Percentiles rank a stretch among this genome's conserved stretches.
Conservation (phyloP, 2,888 invertebrate genomes). For the Pherbina coryleti region DNA sequence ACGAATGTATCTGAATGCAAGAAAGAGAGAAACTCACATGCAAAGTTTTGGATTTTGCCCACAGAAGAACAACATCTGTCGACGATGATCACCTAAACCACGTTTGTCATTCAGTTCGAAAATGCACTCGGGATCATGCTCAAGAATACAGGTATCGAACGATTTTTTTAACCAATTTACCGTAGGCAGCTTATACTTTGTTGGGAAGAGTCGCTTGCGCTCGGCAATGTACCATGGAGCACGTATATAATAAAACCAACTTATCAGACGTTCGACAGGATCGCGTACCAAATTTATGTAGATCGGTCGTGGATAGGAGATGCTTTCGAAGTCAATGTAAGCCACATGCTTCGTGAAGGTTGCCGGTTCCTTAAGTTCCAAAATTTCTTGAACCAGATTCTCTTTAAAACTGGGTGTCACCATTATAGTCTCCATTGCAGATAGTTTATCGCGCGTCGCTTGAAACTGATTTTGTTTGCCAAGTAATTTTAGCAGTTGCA, state of each 20-base stretch:
- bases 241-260: slow-evolving; percentile 91
- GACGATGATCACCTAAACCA: slow-evolving; percentile 86
- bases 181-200: slow-evolving; percentile 65
- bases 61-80: slow-evolving; percentile 87
- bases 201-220: slow-evolving; percentile 67
- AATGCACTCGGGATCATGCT: slow-evolving; percentile 83
- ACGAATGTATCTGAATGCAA: not conserved
- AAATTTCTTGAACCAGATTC: slow-evolving; percentile 78
- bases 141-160: slow-evolving; percentile 85
- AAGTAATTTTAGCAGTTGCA: slow-evolving; percentile 82
- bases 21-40: slow-evolving; percentile 76
- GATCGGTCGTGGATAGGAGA: slow-evolving; percentile 82
- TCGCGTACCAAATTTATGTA: slow-evolving; percentile 90
- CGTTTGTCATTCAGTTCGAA: slow-evolving; percentile 79
- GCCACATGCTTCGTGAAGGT: slow-evolving; percentile 90
- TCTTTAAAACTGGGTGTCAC: slow-evolving; percentile 82
- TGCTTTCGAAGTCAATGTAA: slow-evolving; percentile 85
- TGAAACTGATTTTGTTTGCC: slow-evolving; percentile 75
- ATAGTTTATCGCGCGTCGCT: slow-evolving; percentile 84
- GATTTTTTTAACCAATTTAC: slow-evolving; percentile 84
- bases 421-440: slow-evolving; percentile 70
- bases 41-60: slow-evolving; percentile 76
- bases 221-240: slow-evolving; percentile 93
- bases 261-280: slow-evolving; percentile 88
- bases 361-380: slow-evolving; percentile 80